Evolutionary conservation across 1,140 invertebrate species (phyloP).

Genomic region (Frieseomelitta varia): DNA sequence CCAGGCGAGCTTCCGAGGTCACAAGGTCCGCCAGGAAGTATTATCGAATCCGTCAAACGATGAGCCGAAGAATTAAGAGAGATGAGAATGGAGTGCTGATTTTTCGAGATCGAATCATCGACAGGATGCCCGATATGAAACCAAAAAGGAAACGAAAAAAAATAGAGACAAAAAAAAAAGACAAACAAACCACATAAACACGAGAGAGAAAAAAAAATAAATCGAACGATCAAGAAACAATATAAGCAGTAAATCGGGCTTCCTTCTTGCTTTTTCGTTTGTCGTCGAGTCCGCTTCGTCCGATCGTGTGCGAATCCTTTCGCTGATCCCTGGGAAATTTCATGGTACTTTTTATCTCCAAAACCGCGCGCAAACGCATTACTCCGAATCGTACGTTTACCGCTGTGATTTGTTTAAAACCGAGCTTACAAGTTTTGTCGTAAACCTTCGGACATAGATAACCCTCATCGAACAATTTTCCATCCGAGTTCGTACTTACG

Average conservation of each 20-base stretch:
- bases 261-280: constrained; percentile 27
- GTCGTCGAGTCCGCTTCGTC: constrained; percentile 35
- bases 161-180: not conserved
- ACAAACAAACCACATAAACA: not conserved
- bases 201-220: not conserved
- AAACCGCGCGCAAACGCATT: not conserved
- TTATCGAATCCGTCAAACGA: constrained; percentile 36
- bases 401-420: not conserved
- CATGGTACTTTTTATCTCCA: not conserved
- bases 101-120: constrained; percentile 27
- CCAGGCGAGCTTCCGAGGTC: constrained; percentile 95
- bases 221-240: constrained; percentile 10
- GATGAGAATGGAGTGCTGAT: constrained; percentile 21
- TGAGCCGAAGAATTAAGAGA: constrained; percentile 75
- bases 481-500: not conserved
- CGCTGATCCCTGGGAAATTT: constrained; percentile 6
- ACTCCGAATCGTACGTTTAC: not conserved
- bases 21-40: constrained; percentile 92
- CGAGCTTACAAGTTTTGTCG: not conserved
- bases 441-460: not conserved
- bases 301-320: constrained; percentile 13
- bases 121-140: constrained; percentile 30
- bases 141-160: not conserved
- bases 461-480: not conserved
- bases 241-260: constrained; percentile 21